phyloP scores from a whole-genome alignment of 1,140 invertebrate genomes.

The Microplitis demolitor region DNA sequence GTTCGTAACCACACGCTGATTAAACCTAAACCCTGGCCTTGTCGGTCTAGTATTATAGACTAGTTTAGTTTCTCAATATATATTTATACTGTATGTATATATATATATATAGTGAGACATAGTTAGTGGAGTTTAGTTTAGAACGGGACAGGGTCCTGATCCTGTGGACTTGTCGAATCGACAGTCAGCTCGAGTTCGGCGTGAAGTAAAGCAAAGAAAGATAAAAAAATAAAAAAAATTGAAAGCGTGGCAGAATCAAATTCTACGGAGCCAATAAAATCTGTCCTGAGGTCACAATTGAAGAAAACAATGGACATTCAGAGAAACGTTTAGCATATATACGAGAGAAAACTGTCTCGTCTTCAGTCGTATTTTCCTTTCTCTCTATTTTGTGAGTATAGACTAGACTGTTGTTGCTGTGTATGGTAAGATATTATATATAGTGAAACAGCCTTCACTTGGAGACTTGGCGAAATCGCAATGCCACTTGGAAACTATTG shows the following conservation, averaged over 20 bases:
- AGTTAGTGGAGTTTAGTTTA: no score
- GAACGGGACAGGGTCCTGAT: background rate
- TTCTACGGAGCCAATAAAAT: conserved; percentile 42
- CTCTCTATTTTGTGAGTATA: background rate
- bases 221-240: background rate
- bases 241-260: conserved; percentile 15
- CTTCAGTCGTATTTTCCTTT: conserved; percentile 12
- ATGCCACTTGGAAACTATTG: conserved; percentile 36
- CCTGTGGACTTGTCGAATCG: conserved; percentile 14
- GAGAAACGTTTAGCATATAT: conserved; percentile 49
- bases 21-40: background rate
- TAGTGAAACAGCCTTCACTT: background rate
- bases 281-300: conserved; percentile 38
- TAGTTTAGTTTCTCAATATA: no score
- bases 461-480: conserved; percentile 34
- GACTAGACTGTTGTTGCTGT: background rate
- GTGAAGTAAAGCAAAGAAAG: conserved; percentile 1
- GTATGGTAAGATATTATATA: no score
- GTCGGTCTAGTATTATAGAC: background rate
- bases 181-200: conserved; percentile 7
- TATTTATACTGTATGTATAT: no score
- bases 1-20: conserved; percentile 9
- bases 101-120: no score
- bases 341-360: conserved; percentile 46
- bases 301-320: conserved; percentile 41